Evolutionary conservation across 2,797 vertebrate genomes (phyloP).

Genomic region (Pygocentrus nattereri): DNA sequence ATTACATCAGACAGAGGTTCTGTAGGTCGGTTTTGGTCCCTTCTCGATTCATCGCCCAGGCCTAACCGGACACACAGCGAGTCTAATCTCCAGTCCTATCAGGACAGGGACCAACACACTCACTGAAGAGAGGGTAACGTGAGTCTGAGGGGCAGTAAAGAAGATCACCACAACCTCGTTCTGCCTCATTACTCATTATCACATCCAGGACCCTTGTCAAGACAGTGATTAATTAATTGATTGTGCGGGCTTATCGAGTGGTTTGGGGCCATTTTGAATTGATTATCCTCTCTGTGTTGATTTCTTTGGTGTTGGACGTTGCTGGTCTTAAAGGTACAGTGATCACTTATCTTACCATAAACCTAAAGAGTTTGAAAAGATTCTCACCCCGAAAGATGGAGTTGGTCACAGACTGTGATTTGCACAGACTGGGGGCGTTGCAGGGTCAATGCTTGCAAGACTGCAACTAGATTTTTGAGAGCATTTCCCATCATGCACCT

Average conservation of each 20-base stretch:
- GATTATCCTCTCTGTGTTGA: not conserved
- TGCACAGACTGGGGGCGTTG: too few species aligned
- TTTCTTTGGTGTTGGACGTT: not conserved
- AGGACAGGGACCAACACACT: slow-evolving; percentile 27
- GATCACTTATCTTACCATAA: too few species aligned
- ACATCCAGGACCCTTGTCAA: slow-evolving; percentile 37
- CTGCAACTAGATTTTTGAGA: too few species aligned
- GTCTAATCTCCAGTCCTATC: not conserved
- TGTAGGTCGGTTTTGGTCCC: too few species aligned
- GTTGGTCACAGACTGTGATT: too few species aligned
- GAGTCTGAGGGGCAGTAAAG: slow-evolving; percentile 25
- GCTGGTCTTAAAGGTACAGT: not conserved
- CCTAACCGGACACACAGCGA: not conserved
- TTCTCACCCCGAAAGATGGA: too few species aligned
- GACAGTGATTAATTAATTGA: slow-evolving; percentile 49
- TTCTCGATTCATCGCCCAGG: too few species aligned
- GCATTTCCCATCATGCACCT: too few species aligned
- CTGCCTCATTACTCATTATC: slow-evolving; percentile 28
- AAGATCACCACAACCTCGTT: slow-evolving; percentile 35
- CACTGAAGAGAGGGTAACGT: slow-evolving; percentile 25
- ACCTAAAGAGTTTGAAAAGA: too few species aligned
- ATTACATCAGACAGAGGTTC: too few species aligned
- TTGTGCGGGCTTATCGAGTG: slow-evolving; percentile 31
- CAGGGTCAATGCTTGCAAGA: too few species aligned
- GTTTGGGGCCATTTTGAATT: not conserved